A percentile compares a stretch with the other conserved stretches of the same genome.
phyloP scores from a whole-genome alignment of 2,888 invertebrate genomes.

The Seira musarum region DNA sequence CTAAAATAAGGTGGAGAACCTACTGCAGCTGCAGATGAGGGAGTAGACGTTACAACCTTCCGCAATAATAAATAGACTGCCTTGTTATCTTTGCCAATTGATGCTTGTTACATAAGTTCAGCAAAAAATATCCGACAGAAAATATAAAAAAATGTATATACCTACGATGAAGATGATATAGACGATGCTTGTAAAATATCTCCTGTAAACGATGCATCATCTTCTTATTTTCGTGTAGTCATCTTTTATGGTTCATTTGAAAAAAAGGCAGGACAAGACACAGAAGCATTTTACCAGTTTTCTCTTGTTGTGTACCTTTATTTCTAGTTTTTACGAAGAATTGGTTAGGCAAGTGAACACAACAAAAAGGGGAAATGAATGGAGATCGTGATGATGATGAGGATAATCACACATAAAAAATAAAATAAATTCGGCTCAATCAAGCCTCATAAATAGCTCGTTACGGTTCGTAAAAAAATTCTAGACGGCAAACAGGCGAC shows the following conservation, averaged over 20 bases:
- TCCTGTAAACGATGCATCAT: not conserved
- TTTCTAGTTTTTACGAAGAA: not conserved
- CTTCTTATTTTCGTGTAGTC: not conserved
- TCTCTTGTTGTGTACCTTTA: not conserved
- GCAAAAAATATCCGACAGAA: not conserved
- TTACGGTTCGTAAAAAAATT: not conserved
- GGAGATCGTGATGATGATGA: conserved; percentile 24
- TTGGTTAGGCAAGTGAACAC: not conserved
- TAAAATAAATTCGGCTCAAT: conserved; percentile 51
- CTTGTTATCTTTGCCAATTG: conserved; percentile 10
- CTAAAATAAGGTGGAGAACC: not conserved
- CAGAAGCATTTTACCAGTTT: not conserved
- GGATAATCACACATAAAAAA: conserved; percentile 27
- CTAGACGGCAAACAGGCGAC: not conserved
- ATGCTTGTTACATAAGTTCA: not conserved
- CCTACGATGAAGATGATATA: not conserved
- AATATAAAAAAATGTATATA: not conserved
- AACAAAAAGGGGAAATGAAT: conserved; percentile 17
- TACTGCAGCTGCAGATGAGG: not conserved
- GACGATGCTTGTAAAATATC: conserved; percentile 1
- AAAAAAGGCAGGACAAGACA: not conserved
- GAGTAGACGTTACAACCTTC: not conserved
- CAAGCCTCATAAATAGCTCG: conserved; percentile 29
- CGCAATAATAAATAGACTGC: not conserved
- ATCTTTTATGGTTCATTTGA: not conserved